A percentile compares a stretch with the other conserved stretches of the same genome.
Conservation (phyloP, 2,888 invertebrate species). For the Ypsolopha sequella region DNA sequence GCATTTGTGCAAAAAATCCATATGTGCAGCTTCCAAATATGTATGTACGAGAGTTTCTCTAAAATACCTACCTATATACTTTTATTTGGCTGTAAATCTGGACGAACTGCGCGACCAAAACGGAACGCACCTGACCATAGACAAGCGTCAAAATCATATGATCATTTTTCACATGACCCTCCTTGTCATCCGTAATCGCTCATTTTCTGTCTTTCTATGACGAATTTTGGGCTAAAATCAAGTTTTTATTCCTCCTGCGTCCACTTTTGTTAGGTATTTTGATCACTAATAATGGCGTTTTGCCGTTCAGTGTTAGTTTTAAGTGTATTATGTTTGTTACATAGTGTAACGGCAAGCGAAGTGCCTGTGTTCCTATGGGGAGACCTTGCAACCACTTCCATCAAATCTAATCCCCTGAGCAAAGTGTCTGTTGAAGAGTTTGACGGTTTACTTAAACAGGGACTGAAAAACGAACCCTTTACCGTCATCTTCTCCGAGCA, state of each 20-base stretch:
- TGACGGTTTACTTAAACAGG: conserved; percentile 34
- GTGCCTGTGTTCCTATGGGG: conserved; percentile 75
- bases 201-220: conserved; percentile 44
- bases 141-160: conserved; percentile 61
- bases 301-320: conserved; percentile 55
- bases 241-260: conserved; percentile 40
- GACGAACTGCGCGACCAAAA: too few species aligned
- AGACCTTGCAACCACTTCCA: conserved; percentile 28
- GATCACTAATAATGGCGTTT: conserved; percentile 46
- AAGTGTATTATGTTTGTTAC: conserved; percentile 30
- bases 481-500: conserved; percentile 66
- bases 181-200: conserved; percentile 47
- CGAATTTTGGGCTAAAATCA: conserved; percentile 39
- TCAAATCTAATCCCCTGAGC: conserved; percentile 37
- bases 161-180: conserved; percentile 66
- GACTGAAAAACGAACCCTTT: conserved; percentile 40
- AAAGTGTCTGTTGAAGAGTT: conserved; percentile 40
- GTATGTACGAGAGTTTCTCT: too few species aligned
- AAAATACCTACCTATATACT: too few species aligned
- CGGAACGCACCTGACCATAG: conserved; percentile 25
- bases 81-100: too few species aligned
- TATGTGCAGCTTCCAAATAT: too few species aligned
- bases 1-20: too few species aligned
- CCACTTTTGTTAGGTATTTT: conserved; percentile 34
- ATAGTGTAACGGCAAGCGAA: conserved; percentile 38